Base-by-base conservation (phyloP, 2,888 invertebrate species). In the Heliconius ethilla region DNA sequence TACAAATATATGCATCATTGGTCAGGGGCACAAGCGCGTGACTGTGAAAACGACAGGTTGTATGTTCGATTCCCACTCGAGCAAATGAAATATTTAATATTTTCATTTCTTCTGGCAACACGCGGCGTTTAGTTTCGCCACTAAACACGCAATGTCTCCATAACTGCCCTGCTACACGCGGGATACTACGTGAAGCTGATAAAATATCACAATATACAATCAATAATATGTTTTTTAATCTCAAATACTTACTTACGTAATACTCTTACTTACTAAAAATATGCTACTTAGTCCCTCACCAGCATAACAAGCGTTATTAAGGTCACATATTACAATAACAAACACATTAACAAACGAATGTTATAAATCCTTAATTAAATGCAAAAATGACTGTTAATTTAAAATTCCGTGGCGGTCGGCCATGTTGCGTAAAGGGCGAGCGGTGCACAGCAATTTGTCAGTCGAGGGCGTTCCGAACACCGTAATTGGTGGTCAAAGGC, bases 391-490 rank as follows among this genome's bases (percentile, higher is more conserved):
- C 67, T 29, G 70, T 66, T 79, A 69, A 75, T 80, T 82, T 78
- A 80, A 79, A 81, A 83, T 84, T 82, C 83, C 78, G 78, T 82
- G 79, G 79, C 78, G 67, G 82, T 81, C 88, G 81, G 89, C 89
- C 89, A 89, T 89, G 82, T 88, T 89, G 85, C 69, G 66, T 63
- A 70, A 85, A 88, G 89, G 86, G 88, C 88, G 87, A 85, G 84
- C 83, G 83, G 76, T 86, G 87, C 88, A 91, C 92, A 85, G 87
- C 89, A 91, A 92, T 93, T 91, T 92, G 93, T 93, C 92, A 91
- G 88, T 86, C 82, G 83, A 85, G 89, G 92, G 91, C 91, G 91
- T 89, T 89, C 86, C 88, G 83, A 86, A 83, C 84, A 83, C 86
- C 84, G 87, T 91, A 91, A 92, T 91, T 91, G 92, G 91, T 86